These are phyloP conservation scores for Leptinotarsa tumamoca DNA, from an alignment of 2,888 invertebrate genomes.

Conservation along the genomic window DNA sequence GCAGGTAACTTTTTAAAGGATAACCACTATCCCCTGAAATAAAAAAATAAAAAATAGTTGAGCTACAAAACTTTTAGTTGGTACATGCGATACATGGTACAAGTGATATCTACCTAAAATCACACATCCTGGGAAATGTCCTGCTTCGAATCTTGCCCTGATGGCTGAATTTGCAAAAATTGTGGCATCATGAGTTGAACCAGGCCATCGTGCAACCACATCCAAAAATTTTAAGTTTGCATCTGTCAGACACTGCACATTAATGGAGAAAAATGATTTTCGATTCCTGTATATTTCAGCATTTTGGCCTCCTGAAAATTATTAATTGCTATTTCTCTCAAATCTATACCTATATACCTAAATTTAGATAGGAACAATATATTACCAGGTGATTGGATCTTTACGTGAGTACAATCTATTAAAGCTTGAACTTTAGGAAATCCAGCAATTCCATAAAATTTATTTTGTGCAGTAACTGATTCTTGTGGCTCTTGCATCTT, in stretches of 20 bases:
- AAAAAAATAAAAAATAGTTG: constrained; percentile 1
- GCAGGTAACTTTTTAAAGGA: constrained; percentile 20
- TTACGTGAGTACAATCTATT: constrained; percentile 26
- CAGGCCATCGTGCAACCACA: constrained; percentile 45
- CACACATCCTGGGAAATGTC: constrained; percentile 17
- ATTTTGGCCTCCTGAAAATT: constrained; percentile 46
- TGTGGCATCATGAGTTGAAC: too few species aligned
- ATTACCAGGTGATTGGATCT: constrained; percentile 29
- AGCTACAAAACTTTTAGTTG: not conserved
- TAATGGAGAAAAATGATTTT: constrained; percentile 55
- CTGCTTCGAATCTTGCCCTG: constrained; percentile 23
- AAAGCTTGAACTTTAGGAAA: constrained; percentile 25
- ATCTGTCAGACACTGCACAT: constrained; percentile 52
- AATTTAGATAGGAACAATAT: not conserved
- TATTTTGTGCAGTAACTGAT: constrained; percentile 14
- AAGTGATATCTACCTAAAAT: constrained; percentile 6
- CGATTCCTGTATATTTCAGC: constrained; percentile 52
- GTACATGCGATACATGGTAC: constrained; percentile 8
- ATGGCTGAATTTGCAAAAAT: too few species aligned
- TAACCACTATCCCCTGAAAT: constrained; percentile 27
- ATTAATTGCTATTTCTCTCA: not conserved
- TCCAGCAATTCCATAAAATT: constrained; percentile 23
- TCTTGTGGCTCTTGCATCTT: constrained; percentile 20
- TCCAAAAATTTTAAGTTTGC: constrained; percentile 46
- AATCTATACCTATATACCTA: not conserved